Percentiles rank a stretch among this genome's conserved stretches.
These are phyloP conservation scores for Cathartes aura DNA, from an alignment of 2,113 vertebrate genomes.

Conservation along the genomic window DNA sequence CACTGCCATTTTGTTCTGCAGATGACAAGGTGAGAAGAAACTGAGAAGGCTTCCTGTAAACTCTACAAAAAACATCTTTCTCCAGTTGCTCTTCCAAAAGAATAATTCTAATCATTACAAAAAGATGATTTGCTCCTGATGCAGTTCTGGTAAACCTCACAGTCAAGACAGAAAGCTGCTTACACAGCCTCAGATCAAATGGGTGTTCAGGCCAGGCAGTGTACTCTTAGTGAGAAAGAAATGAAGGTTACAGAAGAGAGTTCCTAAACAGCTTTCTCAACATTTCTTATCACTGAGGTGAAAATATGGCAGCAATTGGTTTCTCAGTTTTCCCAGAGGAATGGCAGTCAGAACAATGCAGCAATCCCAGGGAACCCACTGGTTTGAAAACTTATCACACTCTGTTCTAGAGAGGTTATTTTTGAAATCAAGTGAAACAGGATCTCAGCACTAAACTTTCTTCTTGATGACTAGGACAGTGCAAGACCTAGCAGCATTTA, in stretches of 20 bases:
- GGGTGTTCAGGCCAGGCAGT: not conserved
- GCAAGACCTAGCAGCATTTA: not conserved
- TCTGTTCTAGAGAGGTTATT: not conserved
- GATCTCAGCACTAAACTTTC: not conserved
- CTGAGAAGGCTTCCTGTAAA: not conserved
- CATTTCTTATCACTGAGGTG: not conserved
- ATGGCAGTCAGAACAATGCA: accelerated
- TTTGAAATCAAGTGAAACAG: not conserved
- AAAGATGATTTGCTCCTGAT: not conserved
- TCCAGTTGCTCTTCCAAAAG: not conserved
- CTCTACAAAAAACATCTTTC: not conserved
- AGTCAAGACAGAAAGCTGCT: not conserved
- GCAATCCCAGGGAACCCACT: accelerated
- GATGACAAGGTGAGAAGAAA: not conserved
- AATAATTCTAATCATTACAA: not conserved
- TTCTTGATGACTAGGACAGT: not conserved
- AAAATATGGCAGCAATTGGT: not conserved
- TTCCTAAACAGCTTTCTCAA: not conserved
- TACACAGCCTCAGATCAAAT: not conserved
- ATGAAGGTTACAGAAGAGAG: not conserved
- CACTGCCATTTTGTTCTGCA: not conserved
- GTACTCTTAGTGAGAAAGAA: not conserved
- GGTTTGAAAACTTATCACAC: not conserved
- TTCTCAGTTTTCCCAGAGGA: not conserved
- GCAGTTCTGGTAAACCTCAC: not conserved